phyloP scores from a whole-genome alignment of 2,797 vertebrate species.

The Lindbergichthys nudifrons region DNA sequence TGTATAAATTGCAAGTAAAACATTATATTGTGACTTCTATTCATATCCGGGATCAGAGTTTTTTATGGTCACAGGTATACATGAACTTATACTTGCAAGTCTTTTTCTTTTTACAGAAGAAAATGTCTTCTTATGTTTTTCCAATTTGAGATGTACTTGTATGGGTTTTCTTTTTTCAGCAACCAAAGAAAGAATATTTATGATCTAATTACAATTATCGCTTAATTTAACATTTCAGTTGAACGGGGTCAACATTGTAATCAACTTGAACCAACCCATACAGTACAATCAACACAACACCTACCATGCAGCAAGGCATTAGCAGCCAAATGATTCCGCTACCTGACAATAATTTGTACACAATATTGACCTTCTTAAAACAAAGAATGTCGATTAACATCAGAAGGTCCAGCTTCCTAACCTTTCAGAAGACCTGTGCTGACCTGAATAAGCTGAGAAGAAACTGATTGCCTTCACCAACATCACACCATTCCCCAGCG shows the following conservation, averaged over 20 bases:
- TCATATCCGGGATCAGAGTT: not conserved
- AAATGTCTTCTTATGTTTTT: too few species aligned
- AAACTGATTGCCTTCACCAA: constrained; percentile 26
- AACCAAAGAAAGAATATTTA: too few species aligned
- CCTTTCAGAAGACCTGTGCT: constrained; percentile 12
- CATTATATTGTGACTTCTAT: not conserved
- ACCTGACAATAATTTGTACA: not conserved
- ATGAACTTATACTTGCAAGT: too few species aligned
- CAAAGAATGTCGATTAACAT: not conserved
- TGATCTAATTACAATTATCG: not conserved
- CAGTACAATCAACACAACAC: constrained; percentile 11
- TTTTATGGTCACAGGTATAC: too few species aligned
- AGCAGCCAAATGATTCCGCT: not conserved
- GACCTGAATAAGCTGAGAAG: constrained; percentile 19
- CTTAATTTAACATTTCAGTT: not conserved
- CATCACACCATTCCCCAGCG: constrained; percentile 30
- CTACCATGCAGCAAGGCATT: too few species aligned
- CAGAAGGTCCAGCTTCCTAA: not conserved
- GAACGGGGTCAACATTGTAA: constrained; percentile 18
- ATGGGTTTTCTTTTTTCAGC: too few species aligned
- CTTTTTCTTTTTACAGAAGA: too few species aligned
- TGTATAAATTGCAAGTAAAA: not conserved
- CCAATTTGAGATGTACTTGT: too few species aligned
- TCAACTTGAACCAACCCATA: constrained; percentile 8
- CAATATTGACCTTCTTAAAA: not conserved